phyloP scores from a whole-genome alignment of 1,140 invertebrate species.

The Pseudomyrmex cubaensis region DNA sequence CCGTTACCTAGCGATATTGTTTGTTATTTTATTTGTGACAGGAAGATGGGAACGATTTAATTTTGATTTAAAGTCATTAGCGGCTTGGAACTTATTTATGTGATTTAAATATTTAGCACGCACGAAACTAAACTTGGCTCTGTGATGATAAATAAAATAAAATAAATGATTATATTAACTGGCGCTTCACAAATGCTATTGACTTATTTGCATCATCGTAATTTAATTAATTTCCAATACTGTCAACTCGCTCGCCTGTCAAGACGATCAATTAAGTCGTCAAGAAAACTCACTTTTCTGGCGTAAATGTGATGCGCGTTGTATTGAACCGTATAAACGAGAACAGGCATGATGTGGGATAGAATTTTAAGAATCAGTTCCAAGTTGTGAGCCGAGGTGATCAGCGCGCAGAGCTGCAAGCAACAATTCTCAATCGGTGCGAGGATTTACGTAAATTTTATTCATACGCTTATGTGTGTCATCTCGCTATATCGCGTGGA shows the following conservation, averaged over 20 bases:
- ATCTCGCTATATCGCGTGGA: background rate
- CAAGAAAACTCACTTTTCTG: background rate
- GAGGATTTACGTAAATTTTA: background rate
- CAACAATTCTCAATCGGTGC: constrained; percentile 7
- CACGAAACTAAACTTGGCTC: too few relatives aligned
- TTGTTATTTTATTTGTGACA: background rate
- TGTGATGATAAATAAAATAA: too few relatives aligned
- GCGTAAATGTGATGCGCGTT: constrained; percentile 3
- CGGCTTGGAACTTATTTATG: too few relatives aligned
- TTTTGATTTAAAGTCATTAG: too few relatives aligned
- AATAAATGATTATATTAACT: too few relatives aligned
- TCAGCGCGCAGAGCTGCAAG: background rate
- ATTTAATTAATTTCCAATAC: background rate
- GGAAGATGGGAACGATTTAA: too few relatives aligned
- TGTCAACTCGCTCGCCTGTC: too few relatives aligned
- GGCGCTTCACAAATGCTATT: too few relatives aligned
- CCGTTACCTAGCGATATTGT: background rate
- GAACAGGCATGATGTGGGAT: background rate
- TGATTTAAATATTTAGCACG: too few relatives aligned
- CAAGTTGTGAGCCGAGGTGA: background rate
- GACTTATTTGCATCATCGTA: background rate
- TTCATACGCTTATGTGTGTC: background rate
- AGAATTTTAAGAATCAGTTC: background rate
- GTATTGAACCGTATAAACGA: constrained; percentile 4
- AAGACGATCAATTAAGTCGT: too few relatives aligned